A percentile compares a stretch with the other conserved stretches of the same genome.
Conservation (phyloP, 1,140 invertebrate genomes). For the Eurosta solidaginis region DNA sequence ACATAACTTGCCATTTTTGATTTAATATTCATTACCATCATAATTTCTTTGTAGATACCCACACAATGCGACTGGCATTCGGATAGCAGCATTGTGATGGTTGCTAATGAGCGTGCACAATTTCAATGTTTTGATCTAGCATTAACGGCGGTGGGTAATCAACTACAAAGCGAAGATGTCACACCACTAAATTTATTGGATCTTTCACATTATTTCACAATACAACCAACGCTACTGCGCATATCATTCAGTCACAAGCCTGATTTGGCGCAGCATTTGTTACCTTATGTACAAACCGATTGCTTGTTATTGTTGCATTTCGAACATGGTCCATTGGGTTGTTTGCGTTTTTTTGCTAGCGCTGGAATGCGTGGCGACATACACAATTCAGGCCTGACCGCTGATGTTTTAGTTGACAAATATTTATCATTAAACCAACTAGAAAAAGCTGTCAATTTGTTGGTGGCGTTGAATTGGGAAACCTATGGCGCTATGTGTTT, state of each 20-base stretch:
- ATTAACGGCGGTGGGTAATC: constrained; percentile 69
- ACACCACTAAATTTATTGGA: constrained; percentile 69
- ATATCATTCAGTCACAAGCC: constrained; percentile 66
- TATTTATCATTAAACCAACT: constrained; percentile 70
- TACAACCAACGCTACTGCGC: constrained; percentile 64
- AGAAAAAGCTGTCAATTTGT: constrained; percentile 72
- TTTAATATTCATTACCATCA: neutral
- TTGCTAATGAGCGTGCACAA: constrained; percentile 74
- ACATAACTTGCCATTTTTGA: neutral
- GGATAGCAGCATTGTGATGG: constrained; percentile 69
- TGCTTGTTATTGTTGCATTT: constrained; percentile 65
- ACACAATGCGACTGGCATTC: constrained; percentile 74
- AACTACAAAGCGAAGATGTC: constrained; percentile 72
- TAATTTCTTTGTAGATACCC: constrained; percentile 64
- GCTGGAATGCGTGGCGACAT: constrained; percentile 54
- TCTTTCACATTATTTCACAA: constrained; percentile 71
- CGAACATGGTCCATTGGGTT: constrained; percentile 65
- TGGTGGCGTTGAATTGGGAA: constrained; percentile 75
- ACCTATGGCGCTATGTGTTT: constrained; percentile 70
- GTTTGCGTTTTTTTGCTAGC: constrained; percentile 51
- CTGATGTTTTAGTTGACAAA: constrained; percentile 67
- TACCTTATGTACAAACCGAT: constrained; percentile 61
- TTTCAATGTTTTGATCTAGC: constrained; percentile 79
- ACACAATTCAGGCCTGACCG: constrained; percentile 62
- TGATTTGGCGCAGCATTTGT: constrained; percentile 60